Evolutionary conservation across 2,797 vertebrate genomes (phyloP).

Genomic region (Myotis vivesi): DNA sequence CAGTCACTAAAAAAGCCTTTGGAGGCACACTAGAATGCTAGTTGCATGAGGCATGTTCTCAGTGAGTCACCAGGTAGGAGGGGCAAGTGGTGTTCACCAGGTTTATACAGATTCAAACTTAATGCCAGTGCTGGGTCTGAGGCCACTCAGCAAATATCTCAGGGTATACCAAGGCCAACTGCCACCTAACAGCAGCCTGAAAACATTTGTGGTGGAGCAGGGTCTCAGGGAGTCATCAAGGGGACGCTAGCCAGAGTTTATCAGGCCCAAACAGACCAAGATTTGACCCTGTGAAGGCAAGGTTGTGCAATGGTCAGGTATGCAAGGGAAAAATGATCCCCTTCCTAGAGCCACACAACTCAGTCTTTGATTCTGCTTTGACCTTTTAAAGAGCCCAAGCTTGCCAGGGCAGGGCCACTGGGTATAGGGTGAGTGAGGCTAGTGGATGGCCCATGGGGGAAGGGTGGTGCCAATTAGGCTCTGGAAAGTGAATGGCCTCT

Average conservation of each 20-base stretch:
- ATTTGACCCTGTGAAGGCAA: background rate
- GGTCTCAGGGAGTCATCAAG: background rate
- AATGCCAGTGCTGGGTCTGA: background rate
- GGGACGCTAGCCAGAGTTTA: background rate
- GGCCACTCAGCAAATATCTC: background rate
- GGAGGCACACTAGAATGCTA: background rate
- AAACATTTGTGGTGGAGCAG: background rate
- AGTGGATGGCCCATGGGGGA: background rate
- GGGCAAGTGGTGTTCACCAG: background rate
- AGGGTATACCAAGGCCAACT: background rate
- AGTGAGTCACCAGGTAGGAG: background rate
- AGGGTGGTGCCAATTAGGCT: background rate
- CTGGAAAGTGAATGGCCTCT: background rate
- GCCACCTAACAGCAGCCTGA: background rate
- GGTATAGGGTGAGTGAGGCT: background rate
- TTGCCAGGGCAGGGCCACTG: background rate
- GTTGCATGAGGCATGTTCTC: background rate
- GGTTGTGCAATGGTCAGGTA: background rate
- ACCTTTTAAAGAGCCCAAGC: background rate
- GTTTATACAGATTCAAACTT: background rate
- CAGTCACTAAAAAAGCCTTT: background rate
- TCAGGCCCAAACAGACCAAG: background rate
- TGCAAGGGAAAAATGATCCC: background rate
- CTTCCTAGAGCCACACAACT: background rate
- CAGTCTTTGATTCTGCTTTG: background rate